Percentiles rank a stretch among this genome's conserved stretches.
Evolutionary conservation across 2,888 invertebrate species (phyloP).

Genomic region (Plutella xylostella): DNA sequence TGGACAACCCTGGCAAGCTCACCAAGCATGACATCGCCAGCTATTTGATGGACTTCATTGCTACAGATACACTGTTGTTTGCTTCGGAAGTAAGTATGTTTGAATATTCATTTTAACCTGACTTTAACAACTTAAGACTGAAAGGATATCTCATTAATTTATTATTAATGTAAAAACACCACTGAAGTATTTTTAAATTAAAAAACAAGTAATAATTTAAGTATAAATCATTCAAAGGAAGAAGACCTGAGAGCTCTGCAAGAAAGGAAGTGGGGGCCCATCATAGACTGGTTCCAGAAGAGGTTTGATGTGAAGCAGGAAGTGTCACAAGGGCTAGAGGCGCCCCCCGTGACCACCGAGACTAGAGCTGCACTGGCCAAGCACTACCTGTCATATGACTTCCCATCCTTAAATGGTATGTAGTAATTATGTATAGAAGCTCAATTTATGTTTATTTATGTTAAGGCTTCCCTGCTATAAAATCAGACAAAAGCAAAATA

Average conservation of each 20-base stretch:
- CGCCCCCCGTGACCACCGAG: conserved; percentile 73
- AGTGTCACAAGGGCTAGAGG: conserved; percentile 77
- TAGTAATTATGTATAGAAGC: too few species aligned
- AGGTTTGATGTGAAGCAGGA: conserved; percentile 79
- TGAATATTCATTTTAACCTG: too few species aligned
- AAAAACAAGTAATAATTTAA: too few species aligned
- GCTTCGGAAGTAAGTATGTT: conserved; percentile 77
- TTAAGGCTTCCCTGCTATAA: too few species aligned
- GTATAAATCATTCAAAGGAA: conserved; percentile 66
- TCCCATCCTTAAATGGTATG: conserved; percentile 85
- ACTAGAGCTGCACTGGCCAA: conserved; percentile 78
- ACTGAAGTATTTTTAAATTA: too few species aligned
- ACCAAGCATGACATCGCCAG: conserved; percentile 81
- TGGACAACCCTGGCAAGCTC: conserved; percentile 92
- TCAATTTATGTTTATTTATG: too few species aligned
- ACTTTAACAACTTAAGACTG: too few species aligned
- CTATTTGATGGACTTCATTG: conserved; percentile 82
- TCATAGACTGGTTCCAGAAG: conserved; percentile 90
- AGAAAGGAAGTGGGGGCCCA: conserved; percentile 87
- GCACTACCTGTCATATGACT: conserved; percentile 85
- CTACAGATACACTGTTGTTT: conserved; percentile 86
- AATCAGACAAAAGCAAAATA: too few species aligned
- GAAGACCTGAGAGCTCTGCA: conserved; percentile 82
- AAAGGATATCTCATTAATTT: too few species aligned
- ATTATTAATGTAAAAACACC: too few species aligned